Evolutionary conservation across 2,888 invertebrate genomes (phyloP).

Genomic region (Tridacna crocea): DNA sequence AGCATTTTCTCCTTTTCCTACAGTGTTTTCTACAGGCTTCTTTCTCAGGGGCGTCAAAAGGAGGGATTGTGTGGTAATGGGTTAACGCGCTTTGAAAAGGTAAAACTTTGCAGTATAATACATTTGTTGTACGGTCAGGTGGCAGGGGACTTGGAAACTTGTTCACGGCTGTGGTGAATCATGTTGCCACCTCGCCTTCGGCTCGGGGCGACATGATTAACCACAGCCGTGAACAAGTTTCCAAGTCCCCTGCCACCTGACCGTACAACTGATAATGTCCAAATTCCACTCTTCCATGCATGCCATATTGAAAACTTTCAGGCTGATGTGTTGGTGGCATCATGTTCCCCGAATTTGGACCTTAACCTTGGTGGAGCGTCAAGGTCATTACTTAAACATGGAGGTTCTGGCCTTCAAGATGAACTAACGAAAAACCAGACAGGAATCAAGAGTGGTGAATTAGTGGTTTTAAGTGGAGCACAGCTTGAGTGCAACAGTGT

Average conservation of each 20-base stretch:
- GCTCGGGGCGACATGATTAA: no score
- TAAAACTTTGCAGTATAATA: no score
- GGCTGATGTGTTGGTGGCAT: conserved; percentile 50
- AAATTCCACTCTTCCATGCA: neutral
- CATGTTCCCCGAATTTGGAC: conserved; percentile 45
- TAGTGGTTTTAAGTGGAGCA: conserved; percentile 37
- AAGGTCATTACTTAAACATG: conserved; percentile 32
- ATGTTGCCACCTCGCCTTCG: no score
- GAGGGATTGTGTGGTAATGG: no score
- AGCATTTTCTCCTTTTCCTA: neutral
- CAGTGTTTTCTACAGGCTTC: no score
- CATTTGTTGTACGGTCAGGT: no score
- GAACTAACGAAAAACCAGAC: conserved; percentile 27
- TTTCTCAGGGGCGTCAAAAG: no score
- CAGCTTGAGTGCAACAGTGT: conserved; percentile 42
- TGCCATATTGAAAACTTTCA: conserved; percentile 2
- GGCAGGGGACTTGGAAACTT: no score
- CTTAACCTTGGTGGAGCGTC: conserved; percentile 45
- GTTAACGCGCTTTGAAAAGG: no score
- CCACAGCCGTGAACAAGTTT: no score
- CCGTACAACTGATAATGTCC: neutral
- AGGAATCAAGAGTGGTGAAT: conserved; percentile 38
- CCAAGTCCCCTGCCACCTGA: neutral
- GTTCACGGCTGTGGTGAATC: no score
- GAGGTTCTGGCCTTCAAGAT: conserved; percentile 38